These are phyloP conservation scores for Volucella zonaria DNA, from an alignment of 2,888 invertebrate genomes.

Conservation along the genomic window DNA sequence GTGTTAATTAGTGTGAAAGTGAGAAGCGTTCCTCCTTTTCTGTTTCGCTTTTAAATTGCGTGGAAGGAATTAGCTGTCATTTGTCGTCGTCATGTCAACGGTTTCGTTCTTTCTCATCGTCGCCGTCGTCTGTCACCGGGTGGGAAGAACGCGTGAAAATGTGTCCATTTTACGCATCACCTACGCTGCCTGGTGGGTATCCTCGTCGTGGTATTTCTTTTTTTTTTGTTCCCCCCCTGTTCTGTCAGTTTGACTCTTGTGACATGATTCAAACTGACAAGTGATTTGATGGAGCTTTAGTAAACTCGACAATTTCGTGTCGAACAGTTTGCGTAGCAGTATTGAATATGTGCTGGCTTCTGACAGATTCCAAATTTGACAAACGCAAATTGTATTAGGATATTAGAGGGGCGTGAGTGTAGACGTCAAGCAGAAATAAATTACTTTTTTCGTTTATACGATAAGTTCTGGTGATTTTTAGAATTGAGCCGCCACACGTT, in stretches of 20 bases:
- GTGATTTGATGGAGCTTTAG: constrained; percentile 65
- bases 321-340: constrained; percentile 32
- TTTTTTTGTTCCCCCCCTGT: background rate
- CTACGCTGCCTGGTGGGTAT: constrained; percentile 16
- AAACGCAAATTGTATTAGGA: constrained; percentile 42
- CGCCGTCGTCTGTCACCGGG: background rate
- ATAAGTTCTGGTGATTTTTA: too few relatives aligned
- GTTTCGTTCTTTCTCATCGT: constrained; percentile 11
- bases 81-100: constrained; percentile 64
- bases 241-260: constrained; percentile 24
- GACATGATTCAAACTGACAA: constrained; percentile 62
- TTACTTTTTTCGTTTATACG: background rate
- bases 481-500: too few relatives aligned
- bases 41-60: constrained; percentile 47
- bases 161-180: constrained; percentile 53
- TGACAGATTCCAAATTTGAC: constrained; percentile 59
- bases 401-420: too few relatives aligned
- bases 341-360: constrained; percentile 8
- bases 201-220: background rate
- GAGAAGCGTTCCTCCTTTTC: constrained; percentile 21
- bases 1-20: constrained; percentile 61
- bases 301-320: constrained; percentile 63
- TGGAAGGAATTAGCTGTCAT: constrained; percentile 73
- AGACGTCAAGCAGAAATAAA: background rate
- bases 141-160: constrained; percentile 23